Conservation (phyloP, 37 sponge, comb jelly and placozoan species). For the Crambe crambe region DNA sequence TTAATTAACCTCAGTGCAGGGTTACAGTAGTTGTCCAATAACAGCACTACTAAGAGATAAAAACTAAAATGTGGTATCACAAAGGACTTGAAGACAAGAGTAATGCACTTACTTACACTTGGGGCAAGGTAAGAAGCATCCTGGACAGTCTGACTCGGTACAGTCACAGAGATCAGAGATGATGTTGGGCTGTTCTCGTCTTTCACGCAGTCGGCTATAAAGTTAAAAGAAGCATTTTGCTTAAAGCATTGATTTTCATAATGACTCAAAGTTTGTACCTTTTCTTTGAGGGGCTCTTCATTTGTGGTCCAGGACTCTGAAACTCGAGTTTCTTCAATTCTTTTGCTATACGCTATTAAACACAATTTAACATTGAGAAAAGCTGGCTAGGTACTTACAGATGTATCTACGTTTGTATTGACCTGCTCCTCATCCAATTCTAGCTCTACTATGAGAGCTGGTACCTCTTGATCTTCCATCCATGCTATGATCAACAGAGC, state of each 20-base stretch:
- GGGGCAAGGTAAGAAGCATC: constrained; percentile 55
- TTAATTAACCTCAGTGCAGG: not conserved
- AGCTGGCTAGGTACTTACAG: too few species aligned
- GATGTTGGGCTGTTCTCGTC: not conserved
- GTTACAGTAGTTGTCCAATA: too few species aligned
- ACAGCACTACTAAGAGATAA: too few species aligned
- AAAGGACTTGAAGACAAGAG: too few species aligned
- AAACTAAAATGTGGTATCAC: too few species aligned
- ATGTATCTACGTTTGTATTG: too few species aligned
- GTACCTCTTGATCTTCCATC: too few species aligned
- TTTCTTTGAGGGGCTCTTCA: constrained; percentile 10
- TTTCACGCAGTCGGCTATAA: not conserved
- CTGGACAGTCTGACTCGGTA: constrained; percentile 34
- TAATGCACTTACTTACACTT: constrained; percentile 35
- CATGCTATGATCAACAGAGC: too few species aligned
- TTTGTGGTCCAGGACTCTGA: constrained; percentile 44
- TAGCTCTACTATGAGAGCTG: too few species aligned
- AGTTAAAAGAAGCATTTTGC: not conserved
- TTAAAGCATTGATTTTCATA: too few species aligned
- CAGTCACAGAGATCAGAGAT: constrained; percentile 49
- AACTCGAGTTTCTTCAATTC: constrained; percentile 39
- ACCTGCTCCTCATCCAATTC: too few species aligned
- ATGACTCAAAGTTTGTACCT: not conserved
- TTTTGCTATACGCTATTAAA: not conserved
- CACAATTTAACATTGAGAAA: too few species aligned